Conservation (phyloP, 53 echinoderm and acorn worm genomes). For the Henricia sp. region DNA sequence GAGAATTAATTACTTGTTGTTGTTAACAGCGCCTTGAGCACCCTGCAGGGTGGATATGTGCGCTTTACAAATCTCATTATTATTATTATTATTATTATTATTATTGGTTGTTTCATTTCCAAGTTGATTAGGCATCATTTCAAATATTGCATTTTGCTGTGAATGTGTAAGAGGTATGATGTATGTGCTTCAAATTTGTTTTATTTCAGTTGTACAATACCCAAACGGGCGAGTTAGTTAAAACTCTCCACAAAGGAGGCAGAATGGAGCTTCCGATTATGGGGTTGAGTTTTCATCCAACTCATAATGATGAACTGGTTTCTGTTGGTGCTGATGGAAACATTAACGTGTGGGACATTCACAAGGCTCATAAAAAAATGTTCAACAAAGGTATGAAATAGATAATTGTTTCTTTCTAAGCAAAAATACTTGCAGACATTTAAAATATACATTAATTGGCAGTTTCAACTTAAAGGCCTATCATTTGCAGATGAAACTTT, state of each 20-base stretch:
- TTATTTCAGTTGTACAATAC: constrained; percentile 67
- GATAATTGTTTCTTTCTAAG: neutral
- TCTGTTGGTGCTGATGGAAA: constrained; percentile 86
- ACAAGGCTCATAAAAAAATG: constrained; percentile 16
- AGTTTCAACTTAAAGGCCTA: neutral
- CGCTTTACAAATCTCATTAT: no score
- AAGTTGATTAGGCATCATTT: no score
- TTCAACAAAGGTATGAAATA: constrained; percentile 41
- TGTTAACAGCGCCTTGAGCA: no score
- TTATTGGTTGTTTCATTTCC: no score
- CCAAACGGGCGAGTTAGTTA: constrained; percentile 56
- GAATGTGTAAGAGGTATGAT: no score
- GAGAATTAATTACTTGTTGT: no score
- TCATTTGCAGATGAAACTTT: no score
- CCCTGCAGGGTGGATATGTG: no score
- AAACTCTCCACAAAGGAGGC: constrained; percentile 59
- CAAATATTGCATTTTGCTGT: no score
- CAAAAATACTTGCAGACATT: neutral
- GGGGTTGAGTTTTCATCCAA: constrained; percentile 87
- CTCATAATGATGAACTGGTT: constrained; percentile 64
- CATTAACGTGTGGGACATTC: constrained; percentile 76
- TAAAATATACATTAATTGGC: neutral
- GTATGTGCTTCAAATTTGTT: neutral
- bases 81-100: no score
- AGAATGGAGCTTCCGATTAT: constrained; percentile 81